Evolutionary conservation across 2,113 vertebrate genomes (phyloP).

Genomic region (Hyperopisus bebe): DNA sequence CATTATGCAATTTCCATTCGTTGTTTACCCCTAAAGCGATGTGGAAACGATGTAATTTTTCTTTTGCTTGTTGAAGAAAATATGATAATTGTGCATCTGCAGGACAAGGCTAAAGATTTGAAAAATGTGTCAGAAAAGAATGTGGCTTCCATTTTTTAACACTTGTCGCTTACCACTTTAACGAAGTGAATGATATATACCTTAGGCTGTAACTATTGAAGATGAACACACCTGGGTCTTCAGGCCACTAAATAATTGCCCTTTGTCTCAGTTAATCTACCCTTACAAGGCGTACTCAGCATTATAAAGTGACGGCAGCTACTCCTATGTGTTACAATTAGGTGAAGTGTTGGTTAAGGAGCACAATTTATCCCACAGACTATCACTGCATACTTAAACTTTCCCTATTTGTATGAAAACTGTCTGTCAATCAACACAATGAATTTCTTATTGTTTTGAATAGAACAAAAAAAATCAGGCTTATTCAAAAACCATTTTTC

Average conservation of each 20-base stretch:
- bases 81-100: slow-evolving; percentile 27
- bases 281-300: neutral
- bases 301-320: neutral
- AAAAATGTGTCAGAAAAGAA: neutral
- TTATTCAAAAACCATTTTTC: neutral
- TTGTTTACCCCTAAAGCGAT: slow-evolving; percentile 37
- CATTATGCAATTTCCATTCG: slow-evolving; percentile 43
- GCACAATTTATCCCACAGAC: neutral
- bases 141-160: neutral
- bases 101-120: slow-evolving; percentile 29
- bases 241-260: neutral
- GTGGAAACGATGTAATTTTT: slow-evolving; percentile 28
- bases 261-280: neutral
- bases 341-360: neutral
- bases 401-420: neutral
- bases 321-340: neutral
- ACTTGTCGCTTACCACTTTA: neutral
- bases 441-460: neutral
- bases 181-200: neutral
- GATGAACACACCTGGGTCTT: neutral
- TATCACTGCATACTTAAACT: neutral
- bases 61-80: slow-evolving; percentile 33
- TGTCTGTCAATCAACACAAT: neutral
- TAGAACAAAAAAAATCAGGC: neutral
- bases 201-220: neutral